Base-by-base conservation (phyloP, 2,113 vertebrate genomes). In the Butastur rufipennis region DNA sequence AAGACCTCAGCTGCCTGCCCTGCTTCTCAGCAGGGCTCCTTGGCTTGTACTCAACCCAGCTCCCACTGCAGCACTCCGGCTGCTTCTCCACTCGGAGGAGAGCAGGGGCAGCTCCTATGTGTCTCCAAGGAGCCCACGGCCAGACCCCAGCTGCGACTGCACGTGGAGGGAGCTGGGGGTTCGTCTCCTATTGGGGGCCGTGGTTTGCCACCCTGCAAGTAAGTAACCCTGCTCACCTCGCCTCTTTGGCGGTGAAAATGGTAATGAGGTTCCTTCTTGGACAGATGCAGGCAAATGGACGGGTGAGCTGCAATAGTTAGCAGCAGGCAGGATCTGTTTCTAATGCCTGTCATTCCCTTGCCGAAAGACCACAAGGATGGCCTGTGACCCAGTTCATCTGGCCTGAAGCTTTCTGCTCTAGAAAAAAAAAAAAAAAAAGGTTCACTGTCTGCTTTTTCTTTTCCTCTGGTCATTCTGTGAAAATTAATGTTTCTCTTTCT, bases 401-500 rank as follows among this genome's bases (percentile, higher is more conserved):
- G 55, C 56, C 72, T 90, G 34, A 90, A 88, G 34, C 68, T 92
- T 93, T 88, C 63, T 80, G 27, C 26, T 90, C 63, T 40, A 38
- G 59, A 11, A 27, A 70, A 61, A 56, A 43, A 79, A 81, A 42
- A 50, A 50, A 50, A 58, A 62, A 75, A 31, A 7, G 2, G 2
- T 42, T 92, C 31, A 31, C 55, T 80, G 25, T 62, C 59, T 94
- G 13, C 20, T 71, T 86, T 91, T 79, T 45, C 45, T 91, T 26
- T 65, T 93, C 34, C 38, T 81, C 47, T 83, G 32, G 45, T 81
- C 67, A 62, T 52, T 87, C 81, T 77, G 27, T 62, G 81, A 80
- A 81, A 93, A 90, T 53, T 61, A 47, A 23, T 70, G 53, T 90
- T 94, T 90, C 38, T 90, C 12, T 95, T 75, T 17, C 31, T 93